Evolutionary conservation across 2,797 vertebrate species (phyloP), one percentile per base, ranked within the genome.

Genomic region (Dromococcyx pavoninus): DNA sequence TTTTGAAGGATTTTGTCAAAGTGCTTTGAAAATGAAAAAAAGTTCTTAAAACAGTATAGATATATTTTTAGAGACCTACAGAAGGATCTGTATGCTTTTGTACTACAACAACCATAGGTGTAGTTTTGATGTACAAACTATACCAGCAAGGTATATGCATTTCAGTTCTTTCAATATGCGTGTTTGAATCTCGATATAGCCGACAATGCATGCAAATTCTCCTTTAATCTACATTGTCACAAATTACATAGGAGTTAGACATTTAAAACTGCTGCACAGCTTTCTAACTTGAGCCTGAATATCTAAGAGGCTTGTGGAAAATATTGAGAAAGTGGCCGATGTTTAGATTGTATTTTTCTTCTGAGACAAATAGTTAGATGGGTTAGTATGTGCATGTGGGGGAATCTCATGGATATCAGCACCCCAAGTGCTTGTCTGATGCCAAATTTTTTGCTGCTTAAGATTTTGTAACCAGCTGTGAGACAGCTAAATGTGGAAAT

Each of bases 401-500:
- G 27, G n/a, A 37, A 37, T 86, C 28, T 92, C 66, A 67, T 17
- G 86, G 71, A 83, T 95, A 88, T 84, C 81, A 90, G 35, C 11
- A 83, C 25, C 25, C 16, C 7, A 30, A n/a, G 5, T 79, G 10
- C 33, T 74, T 74, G 3, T n/a, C 77, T 73, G 44, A 62, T 73
- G 53, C 9, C 30, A 75, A 46, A 61, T 28, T 46, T 88, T 86
- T 84, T 89, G 5, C 24, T 17, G 41, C 94, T 92, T 91, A 91
- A 86, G 50, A 39, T 92, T 93, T 97, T 92, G 67, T 75, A 75
- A 91, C 73, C 57, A 92, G 83, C n/a, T 58, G 3, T 83, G 76
- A 83, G 39, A 84, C 80, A 85, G 54, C 70, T 95, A 78, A 92
- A n/a, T 46, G 7, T 53, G 70, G 54, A 58, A 91, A 32, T 81